phyloP scores from a whole-genome alignment of 2,113 vertebrate genomes.

The Tiliqua scincoides region DNA sequence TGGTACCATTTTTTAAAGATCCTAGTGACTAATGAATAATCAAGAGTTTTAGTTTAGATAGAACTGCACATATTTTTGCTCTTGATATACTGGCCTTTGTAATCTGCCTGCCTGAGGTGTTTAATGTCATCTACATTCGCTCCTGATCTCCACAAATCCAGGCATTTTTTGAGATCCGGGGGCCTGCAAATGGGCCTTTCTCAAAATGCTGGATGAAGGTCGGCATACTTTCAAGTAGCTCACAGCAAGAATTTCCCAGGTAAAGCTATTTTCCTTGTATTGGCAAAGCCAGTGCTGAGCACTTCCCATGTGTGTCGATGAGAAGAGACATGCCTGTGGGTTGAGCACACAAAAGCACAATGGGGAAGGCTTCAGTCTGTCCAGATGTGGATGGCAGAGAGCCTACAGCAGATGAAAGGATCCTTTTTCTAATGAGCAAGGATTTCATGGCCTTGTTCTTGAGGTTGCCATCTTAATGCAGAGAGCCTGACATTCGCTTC shows the following conservation, averaged over 20 bases:
- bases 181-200: not conserved
- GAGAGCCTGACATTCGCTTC: not conserved
- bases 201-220: not conserved
- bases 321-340: not conserved
- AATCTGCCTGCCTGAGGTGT: not conserved
- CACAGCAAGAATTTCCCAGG: too few species aligned
- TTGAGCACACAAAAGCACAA: too few species aligned
- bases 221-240: not conserved
- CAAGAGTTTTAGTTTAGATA: not conserved
- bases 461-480: too few species aligned
- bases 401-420: rapidly evolving
- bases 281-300: not conserved
- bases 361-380: not conserved
- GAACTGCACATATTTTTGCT: not conserved
- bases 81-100: not conserved
- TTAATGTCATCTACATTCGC: too few species aligned
- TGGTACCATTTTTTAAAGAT: not conserved
- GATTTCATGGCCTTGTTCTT: not conserved
- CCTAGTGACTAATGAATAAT: not conserved
- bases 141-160: not conserved
- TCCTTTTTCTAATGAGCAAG: not conserved
- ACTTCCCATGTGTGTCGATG: not conserved
- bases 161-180: too few species aligned
- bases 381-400: too few species aligned
- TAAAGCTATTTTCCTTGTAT: not conserved